phyloP scores from a whole-genome alignment of 2,113 vertebrate species.

The Recurvirostra avosetta region DNA sequence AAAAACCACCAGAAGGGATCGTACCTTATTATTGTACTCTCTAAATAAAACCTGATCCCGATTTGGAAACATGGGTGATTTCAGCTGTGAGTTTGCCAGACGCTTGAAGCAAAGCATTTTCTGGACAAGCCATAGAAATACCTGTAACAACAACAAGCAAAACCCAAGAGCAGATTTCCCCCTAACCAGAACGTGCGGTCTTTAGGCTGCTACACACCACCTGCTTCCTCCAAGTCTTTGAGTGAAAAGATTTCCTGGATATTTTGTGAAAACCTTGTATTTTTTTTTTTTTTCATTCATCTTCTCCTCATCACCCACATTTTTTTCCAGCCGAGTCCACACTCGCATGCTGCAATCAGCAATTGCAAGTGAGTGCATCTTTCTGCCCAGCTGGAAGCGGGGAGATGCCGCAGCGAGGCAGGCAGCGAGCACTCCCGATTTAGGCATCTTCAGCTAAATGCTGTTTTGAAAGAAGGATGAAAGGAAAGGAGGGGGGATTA shows the following conservation, averaged over 20 bases:
- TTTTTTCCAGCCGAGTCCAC: not conserved
- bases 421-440: accelerated
- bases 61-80: not conserved
- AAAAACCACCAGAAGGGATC: not conserved
- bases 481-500: not conserved
- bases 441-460: not conserved
- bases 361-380: not conserved
- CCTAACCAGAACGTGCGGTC: accelerated
- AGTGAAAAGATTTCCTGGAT: not conserved
- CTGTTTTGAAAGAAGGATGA: not conserved
- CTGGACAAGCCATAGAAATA: not conserved
- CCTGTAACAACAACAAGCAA: not conserved
- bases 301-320: not conserved
- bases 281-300: not conserved
- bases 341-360: not conserved
- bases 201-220: not conserved
- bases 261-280: not conserved
- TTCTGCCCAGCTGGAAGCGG: not conserved
- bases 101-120: not conserved
- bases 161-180: not conserved
- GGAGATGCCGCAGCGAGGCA: not conserved
- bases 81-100: not conserved
- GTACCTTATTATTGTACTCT: no score
- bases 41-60: not conserved
- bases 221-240: not conserved